phyloP scores from a whole-genome alignment of 2,888 invertebrate species.

The Noctua janthina region DNA sequence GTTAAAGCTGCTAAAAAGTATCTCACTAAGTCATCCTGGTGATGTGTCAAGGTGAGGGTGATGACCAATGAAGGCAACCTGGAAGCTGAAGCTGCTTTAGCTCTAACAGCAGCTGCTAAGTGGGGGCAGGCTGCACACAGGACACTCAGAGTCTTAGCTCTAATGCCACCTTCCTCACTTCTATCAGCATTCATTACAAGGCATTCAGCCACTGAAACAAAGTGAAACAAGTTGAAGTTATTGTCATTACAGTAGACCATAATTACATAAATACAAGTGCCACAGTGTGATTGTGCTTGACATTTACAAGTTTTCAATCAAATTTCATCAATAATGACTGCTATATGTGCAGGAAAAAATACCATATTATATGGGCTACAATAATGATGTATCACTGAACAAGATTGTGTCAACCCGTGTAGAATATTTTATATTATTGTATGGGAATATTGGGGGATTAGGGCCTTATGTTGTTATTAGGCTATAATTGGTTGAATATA shows the following conservation, averaged over 20 bases:
- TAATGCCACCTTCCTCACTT: slow-evolving; percentile 96
- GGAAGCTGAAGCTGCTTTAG: slow-evolving; percentile 96
- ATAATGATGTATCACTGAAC: background rate
- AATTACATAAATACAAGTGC: background rate
- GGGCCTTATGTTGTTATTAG: background rate
- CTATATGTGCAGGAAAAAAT: background rate
- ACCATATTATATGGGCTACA: background rate
- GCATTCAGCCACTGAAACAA: slow-evolving; percentile 93
- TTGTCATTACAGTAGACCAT: background rate
- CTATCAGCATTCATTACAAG: slow-evolving; percentile 96
- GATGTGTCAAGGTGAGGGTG: slow-evolving; percentile 93
- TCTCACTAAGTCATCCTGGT: slow-evolving; percentile 91
- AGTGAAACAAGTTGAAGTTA: background rate
- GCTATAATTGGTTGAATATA: background rate
- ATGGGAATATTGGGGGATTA: background rate
- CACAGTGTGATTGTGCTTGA: background rate
- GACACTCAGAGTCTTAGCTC: slow-evolving; percentile 95
- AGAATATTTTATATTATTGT: background rate
- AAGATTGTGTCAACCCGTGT: background rate
- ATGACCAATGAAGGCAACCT: slow-evolving; percentile 97
- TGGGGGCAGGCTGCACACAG: slow-evolving; percentile 97
- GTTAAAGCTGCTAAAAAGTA: background rate
- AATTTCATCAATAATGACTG: background rate
- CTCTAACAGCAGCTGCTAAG: slow-evolving; percentile 95
- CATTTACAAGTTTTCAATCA: background rate